Evolutionary conservation across 2,113 vertebrate species (phyloP).

Genomic region (Labeo rohita): DNA sequence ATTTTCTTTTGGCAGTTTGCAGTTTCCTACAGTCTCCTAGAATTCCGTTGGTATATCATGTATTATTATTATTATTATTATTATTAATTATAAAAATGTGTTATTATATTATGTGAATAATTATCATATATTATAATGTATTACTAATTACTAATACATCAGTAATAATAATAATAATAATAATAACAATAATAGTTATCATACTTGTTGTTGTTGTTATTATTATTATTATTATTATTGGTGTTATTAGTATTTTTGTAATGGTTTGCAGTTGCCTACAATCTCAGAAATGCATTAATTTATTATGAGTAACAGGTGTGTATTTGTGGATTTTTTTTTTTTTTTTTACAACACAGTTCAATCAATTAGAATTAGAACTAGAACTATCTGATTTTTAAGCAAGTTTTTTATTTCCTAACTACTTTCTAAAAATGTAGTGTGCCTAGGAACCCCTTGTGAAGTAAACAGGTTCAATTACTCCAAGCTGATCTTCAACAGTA

Average conservation of each 20-base stretch:
- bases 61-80: not conserved
- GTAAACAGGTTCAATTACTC: slow-evolving; percentile 7
- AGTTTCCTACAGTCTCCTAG: no score
- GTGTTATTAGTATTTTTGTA: not conserved
- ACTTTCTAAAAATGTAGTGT: not conserved
- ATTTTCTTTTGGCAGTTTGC: no score
- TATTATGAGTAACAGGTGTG: not conserved
- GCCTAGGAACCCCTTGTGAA: not conserved
- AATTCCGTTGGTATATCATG: no score
- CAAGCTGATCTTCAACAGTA: slow-evolving; percentile 9
- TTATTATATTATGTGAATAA: no score
- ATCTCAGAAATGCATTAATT: not conserved
- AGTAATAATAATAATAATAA: no score
- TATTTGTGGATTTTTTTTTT: not conserved
- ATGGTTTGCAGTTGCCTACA: not conserved
- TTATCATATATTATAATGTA: no score
- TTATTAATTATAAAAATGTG: no score
- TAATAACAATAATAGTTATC: no score
- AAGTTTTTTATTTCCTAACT: not conserved
- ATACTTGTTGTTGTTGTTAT: no score
- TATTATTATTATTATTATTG: no score
- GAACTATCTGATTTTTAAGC: not conserved
- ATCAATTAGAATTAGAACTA: not conserved
- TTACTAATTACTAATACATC: no score
- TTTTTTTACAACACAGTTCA: not conserved